Percentiles rank a stretch among this genome's conserved stretches.
Conservation (phyloP, 2,113 vertebrate species). For the Sakesphorus luctuosus region DNA sequence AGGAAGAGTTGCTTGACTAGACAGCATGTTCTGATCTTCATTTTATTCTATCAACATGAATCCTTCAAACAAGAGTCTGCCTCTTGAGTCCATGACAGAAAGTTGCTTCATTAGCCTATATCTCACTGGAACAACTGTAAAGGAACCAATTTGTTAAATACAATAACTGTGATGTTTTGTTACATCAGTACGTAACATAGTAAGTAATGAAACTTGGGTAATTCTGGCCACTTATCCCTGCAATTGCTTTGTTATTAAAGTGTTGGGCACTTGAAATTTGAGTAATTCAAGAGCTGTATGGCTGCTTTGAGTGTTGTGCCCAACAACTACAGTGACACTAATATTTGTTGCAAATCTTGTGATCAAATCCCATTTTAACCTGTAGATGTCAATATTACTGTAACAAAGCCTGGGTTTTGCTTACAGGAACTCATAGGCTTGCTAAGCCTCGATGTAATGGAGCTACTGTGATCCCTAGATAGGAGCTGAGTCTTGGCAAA, state of each 20-base stretch:
- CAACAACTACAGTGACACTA: neutral
- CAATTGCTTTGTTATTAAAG: neutral
- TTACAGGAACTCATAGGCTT: neutral
- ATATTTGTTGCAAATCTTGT: neutral
- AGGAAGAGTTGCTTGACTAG: neutral
- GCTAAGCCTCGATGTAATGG: neutral
- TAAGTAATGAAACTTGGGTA: neutral
- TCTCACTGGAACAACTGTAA: neutral
- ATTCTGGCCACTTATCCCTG: neutral
- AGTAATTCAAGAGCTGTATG: neutral
- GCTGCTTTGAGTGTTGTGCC: accelerated
- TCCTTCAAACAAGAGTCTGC: neutral
- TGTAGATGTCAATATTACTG: neutral
- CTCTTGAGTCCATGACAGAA: neutral
- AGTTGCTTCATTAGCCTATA: neutral
- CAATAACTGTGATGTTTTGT: neutral
- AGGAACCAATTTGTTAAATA: neutral
- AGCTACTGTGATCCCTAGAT: neutral
- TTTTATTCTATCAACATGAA: neutral
- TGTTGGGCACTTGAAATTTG: neutral
- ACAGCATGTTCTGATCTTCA: neutral
- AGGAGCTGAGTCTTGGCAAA: neutral
- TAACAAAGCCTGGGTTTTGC: neutral
- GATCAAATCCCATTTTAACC: neutral
- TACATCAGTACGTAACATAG: neutral